A percentile compares a stretch with the other conserved stretches of the same genome.
Conservation (phyloP, 1,140 invertebrate genomes). For the Riptortus pedestris region DNA sequence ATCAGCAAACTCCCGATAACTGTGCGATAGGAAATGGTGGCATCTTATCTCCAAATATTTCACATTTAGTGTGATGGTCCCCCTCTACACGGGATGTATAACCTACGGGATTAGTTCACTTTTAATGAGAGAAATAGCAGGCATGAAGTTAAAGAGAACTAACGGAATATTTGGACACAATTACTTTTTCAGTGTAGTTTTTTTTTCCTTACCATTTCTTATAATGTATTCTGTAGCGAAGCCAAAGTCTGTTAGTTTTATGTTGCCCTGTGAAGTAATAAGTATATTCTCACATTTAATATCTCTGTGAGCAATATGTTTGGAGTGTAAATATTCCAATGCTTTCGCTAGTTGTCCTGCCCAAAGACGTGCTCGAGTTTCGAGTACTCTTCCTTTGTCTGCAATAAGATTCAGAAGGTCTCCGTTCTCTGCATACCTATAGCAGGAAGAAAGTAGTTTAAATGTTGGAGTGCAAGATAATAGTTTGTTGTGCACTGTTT, state of each 20-base stretch:
- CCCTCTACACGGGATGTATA: too few species aligned
- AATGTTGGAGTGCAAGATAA: not conserved
- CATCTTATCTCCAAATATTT: too few species aligned
- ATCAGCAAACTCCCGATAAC: too few species aligned
- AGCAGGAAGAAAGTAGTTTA: not conserved
- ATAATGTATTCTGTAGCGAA: conserved; percentile 3
- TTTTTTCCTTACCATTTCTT: not conserved
- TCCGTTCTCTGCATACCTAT: conserved; percentile 57
- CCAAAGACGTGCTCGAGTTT: conserved; percentile 43
- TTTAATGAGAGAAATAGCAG: too few species aligned
- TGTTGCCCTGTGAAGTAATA: not conserved
- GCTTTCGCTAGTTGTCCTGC: not conserved
- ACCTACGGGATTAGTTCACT: too few species aligned
- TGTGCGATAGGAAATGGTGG: too few species aligned
- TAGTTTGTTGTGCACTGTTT: too few species aligned
- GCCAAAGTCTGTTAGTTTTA: conserved; percentile 18
- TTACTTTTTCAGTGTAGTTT: too few species aligned
- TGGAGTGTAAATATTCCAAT: conserved; percentile 10
- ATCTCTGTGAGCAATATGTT: conserved; percentile 18
- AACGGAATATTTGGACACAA: too few species aligned
- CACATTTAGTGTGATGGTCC: too few species aligned
- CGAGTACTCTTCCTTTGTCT: conserved; percentile 57
- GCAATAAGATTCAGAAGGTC: conserved; percentile 74
- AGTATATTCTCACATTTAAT: conserved; percentile 23
- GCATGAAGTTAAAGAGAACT: too few species aligned